Conservation (phyloP, 2,888 invertebrate genomes). For the Lordiphosa fenestrarum region DNA sequence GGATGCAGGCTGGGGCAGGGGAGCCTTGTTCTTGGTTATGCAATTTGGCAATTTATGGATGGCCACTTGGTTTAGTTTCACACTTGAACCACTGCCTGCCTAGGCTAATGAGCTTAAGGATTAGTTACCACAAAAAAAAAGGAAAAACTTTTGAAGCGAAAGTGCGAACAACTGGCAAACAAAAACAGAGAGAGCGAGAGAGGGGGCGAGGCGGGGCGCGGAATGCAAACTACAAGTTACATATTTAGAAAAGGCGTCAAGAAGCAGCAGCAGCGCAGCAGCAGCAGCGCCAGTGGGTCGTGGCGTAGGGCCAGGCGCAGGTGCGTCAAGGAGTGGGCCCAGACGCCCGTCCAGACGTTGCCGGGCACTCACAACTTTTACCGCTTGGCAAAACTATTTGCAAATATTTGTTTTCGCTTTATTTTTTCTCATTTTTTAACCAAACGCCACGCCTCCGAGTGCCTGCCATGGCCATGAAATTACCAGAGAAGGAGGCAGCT, state of each 20-base stretch:
- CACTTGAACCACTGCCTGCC: conserved; percentile 55
- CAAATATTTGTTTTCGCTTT: conserved; percentile 64
- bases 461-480: neutral
- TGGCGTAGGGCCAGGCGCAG: conserved; percentile 9
- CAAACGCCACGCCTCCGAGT: conserved; percentile 38
- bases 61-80: conserved; percentile 68
- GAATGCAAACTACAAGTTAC: conserved; percentile 6
- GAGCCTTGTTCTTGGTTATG: conserved; percentile 37
- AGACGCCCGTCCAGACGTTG: conserved; percentile 60
- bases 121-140: conserved; percentile 25
- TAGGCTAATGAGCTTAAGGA: conserved; percentile 67
- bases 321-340: conserved; percentile 23
- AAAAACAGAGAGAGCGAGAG: conserved; percentile 10
- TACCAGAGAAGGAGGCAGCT: conserved; percentile 10
- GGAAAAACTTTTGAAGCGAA: conserved; percentile 15
- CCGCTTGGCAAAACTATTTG: conserved; percentile 59
- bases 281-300: conserved; percentile 9
- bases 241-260: conserved; percentile 3
- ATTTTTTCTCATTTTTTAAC: conserved; percentile 27
- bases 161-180: conserved; percentile 35
- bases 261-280: no score
- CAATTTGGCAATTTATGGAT: conserved; percentile 37
- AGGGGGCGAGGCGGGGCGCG: neutral
- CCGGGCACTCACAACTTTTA: conserved; percentile 22
- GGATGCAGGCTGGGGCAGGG: neutral